Evolutionary conservation across 1,140 invertebrate species (phyloP), one percentile per base, ranked within the genome.

Genomic region (Drosophila truncata): DNA sequence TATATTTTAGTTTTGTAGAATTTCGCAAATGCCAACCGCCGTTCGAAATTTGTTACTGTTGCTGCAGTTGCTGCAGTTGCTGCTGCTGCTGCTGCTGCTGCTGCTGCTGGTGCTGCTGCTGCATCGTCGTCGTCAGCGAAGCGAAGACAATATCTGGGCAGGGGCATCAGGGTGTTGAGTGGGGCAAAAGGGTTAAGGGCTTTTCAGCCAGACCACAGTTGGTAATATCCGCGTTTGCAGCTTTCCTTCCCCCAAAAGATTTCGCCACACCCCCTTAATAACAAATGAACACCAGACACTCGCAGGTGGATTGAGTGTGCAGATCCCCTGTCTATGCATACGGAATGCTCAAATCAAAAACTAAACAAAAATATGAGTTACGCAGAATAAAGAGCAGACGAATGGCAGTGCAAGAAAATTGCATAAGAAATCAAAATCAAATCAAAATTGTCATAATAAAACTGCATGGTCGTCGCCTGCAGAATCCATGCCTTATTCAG

Each of bases 391-490:
- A 46, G 44, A 66, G 25, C 52, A 20, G 23, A 50, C 27, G 31
- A 67, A 55, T 27, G 20, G 18, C 39, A 55, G 42, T 39, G 33
- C 18, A 42, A 71, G 64, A 82, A 73, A 82, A 86, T 86, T 86
- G 83, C 79, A 86, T 86, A 86, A 87, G 83, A 80, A 87, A 88
- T 87, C 78, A 84, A 80, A 87, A 88, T 87, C 78, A 90, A 90
- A 90, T 84, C 78, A 80, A 83, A 88, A 88, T 87, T 87, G 83
- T 88, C 84, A 87, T 88, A 86, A 86, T 86, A 87, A 87, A 88
- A 88, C 74, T 77, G 84, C 83, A 77, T 59, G 46, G 63, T 60
- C 27, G 27, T 29, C 62, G 64, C 52, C 33, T 37, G 63, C 64
- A 69, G 35, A 47, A 23, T 44, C 67, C 66, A 70, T 86, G 63